Evolutionary conservation across 2,888 invertebrate genomes (phyloP), one percentile per base, ranked within the genome.

Genomic region (Sepiola atlantica): DNA sequence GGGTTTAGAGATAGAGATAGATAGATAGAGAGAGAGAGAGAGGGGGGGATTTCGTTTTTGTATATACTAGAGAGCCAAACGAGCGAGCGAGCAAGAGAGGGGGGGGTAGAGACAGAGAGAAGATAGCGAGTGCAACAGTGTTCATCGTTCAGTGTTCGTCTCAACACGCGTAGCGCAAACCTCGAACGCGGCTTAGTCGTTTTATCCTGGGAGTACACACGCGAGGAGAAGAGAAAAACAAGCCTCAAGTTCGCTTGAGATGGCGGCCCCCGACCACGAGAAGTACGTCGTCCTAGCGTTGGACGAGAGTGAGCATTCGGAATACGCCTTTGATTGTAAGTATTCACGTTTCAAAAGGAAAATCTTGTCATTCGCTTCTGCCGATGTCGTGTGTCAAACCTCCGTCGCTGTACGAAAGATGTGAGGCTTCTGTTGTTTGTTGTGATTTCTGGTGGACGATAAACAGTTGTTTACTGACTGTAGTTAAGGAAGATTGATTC

Each of bases 231-330:
- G 12, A 20, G 24, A 20, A 1, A 91, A 54, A 24, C 28, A 45
- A 3, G 28, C 21, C 55, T 45, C 45, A 55, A 20, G 32, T 57
- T 16, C 93, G 16, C 18, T 35, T 24, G 93, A n/a, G 28, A 93
- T 93, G 93, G 93, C 93, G 24, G 55, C 57, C 32, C 35, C 93
- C 20, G 92, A 92, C 77, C 77, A 77, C 21, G 93, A 93, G 55
- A 55, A 61, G 57, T 93, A 35, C 57, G 93, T 93, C 35, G 93
- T 93, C 32, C 55, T 93, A n/a, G 93, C 93, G 28, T 35, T 93
- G 20, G 93, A 93, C 24, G 93, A 93, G 61, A 93, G 93, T 57
- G 93, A 93, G 24, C 93, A 93, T 61, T 93, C 93, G 57, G 93
- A 93, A 32, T 93, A 93, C 21, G 93, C 93, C 32, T 93, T 93